Base-by-base conservation (phyloP, 2,113 vertebrate species). In the Acrocephalus arundinaceus region DNA sequence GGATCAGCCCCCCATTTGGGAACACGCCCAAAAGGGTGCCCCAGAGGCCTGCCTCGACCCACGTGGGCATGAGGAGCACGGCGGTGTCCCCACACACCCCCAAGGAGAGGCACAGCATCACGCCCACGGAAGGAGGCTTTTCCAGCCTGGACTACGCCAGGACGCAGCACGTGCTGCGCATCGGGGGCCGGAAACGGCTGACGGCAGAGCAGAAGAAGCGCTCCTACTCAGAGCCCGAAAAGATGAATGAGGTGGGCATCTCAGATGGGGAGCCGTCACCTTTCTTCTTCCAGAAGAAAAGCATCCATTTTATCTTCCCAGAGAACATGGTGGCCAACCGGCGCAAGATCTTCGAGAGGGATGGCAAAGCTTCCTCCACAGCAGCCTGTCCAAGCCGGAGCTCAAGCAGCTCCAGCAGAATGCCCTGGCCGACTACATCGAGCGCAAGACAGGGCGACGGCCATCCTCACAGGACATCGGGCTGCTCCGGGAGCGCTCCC, bases 221-320 rank as follows among this genome's bases (percentile, higher is more conserved):
- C 7, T 99, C 99, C 1, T 99, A 99, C 96, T 99, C 99, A 0
- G 99, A 99, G 97, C 99, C 99, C 0, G 99, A 99, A 94, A 99
- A 98, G 93, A 98, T 99, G 97, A 98, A 99, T 0, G 98, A 99
- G 94, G 98, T 99, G 21, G 99, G 99, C 12, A 71, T 99, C 55
- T 98, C 96, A 0, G 98, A 99, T 7, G 68, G 87, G 1, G 98
- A 98, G 75, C 97, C 95, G 0, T 92, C 89, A 0, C 83, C 96
- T 5, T 78, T 93, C 62, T 96, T 97, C 41, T 95, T 89, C 70
- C 98, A 95, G 91, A 95, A 97, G 93, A 85, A 96, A 80, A 96
- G 96, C 48, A 92, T 39, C 63, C 93, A 94, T 10, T 97, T 98
- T 17, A 59, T 92, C 66, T 93, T 98, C 72, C 93, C 98, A 1